Conservation (phyloP, 2,888 invertebrate genomes). For the Conomelus anceps region DNA sequence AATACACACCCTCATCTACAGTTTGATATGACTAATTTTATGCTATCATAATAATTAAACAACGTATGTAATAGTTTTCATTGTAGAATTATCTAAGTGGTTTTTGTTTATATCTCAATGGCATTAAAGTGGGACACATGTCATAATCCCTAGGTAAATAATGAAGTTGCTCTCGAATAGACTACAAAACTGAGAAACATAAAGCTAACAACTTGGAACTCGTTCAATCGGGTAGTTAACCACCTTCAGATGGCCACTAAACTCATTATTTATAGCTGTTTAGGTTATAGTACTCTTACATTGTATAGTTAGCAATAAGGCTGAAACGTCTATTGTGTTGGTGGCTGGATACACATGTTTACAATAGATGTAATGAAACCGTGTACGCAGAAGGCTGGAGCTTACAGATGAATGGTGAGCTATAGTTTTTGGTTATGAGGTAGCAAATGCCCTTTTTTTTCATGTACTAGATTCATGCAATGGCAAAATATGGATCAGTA, state of each 20-base stretch:
- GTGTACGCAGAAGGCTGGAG: neutral
- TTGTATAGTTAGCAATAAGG: neutral
- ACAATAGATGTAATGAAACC: neutral
- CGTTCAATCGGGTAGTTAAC: neutral
- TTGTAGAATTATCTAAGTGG: too few species aligned
- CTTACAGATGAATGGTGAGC: neutral
- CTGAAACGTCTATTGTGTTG: neutral
- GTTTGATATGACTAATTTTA: too few species aligned
- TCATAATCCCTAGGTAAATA: neutral
- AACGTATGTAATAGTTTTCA: too few species aligned
- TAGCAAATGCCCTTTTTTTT: neutral
- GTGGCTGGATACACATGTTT: neutral
- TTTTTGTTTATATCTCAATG: too few species aligned
- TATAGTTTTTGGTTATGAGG: neutral
- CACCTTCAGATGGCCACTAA: neutral
- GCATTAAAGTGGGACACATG: too few species aligned
- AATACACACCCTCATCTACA: too few species aligned
- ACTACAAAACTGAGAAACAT: neutral
- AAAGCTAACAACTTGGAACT: neutral
- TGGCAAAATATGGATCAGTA: neutral
- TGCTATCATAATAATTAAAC: too few species aligned
- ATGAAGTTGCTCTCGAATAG: neutral
- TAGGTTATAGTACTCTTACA: neutral
- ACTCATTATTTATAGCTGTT: neutral
- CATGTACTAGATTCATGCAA: neutral